Evolutionary conservation across 2,888 invertebrate genomes (phyloP).

Genomic region (Aquatica leii): DNA sequence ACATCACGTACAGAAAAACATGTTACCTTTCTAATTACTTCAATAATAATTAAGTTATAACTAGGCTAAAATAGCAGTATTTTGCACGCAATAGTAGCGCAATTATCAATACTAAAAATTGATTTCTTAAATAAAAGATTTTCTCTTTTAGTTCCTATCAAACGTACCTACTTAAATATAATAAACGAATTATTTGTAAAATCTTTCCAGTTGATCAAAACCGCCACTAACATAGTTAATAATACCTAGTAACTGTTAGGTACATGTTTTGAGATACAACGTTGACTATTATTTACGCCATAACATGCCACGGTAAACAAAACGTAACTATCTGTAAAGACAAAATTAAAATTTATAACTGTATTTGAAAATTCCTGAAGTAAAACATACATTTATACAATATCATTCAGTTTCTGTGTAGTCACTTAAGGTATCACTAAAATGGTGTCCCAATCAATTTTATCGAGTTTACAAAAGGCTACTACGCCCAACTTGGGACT

Average conservation of each 20-base stretch:
- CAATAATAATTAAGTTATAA: too few relatives aligned
- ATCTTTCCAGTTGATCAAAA: too few relatives aligned
- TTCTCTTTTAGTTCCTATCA: too few relatives aligned
- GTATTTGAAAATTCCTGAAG: slow-evolving; percentile 14
- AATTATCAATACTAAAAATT: too few relatives aligned
- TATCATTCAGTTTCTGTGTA: not conserved
- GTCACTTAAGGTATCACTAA: not conserved
- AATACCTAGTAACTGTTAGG: slow-evolving; percentile 13
- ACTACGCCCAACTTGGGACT: slow-evolving; percentile 21
- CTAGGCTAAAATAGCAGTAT: too few relatives aligned
- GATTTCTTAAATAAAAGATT: too few relatives aligned
- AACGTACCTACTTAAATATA: too few relatives aligned
- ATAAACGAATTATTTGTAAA: too few relatives aligned
- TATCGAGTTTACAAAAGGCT: slow-evolving; percentile 16
- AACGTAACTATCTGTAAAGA: slow-evolving; percentile 16
- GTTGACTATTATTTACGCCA: slow-evolving; percentile 25
- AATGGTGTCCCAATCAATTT: slow-evolving; percentile 24
- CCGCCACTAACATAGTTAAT: too few relatives aligned
- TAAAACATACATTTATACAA: not conserved
- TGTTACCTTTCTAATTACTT: too few relatives aligned
- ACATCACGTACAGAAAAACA: too few relatives aligned
- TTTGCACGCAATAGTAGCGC: too few relatives aligned
- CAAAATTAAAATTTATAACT: slow-evolving; percentile 19
- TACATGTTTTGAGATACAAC: not conserved
- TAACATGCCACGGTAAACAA: slow-evolving; percentile 15